Conservation (phyloP, 2,797 vertebrate species). For the Gymnodraco acuticeps region DNA sequence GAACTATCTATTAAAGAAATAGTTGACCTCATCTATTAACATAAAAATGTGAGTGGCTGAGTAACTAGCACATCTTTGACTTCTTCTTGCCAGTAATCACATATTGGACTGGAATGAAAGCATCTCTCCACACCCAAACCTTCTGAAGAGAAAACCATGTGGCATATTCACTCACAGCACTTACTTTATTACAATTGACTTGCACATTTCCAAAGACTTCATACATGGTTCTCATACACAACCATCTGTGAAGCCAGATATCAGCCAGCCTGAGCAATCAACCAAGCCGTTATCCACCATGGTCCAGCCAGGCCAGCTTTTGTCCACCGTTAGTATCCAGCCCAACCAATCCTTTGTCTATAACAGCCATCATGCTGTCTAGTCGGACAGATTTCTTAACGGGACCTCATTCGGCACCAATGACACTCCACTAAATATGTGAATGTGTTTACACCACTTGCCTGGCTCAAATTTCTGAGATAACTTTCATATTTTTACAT, state of each 20-base stretch:
- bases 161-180: not conserved
- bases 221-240: constrained; percentile 3
- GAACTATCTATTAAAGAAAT: not conserved
- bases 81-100: not conserved
- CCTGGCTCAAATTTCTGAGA: not conserved
- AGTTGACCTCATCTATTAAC: not conserved
- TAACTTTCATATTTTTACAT: not conserved
- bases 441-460: not conserved
- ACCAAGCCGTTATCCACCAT: not conserved
- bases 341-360: not conserved
- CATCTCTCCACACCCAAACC: not conserved
- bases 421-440: not conserved
- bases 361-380: not conserved
- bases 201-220: constrained; percentile 13
- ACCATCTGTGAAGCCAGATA: constrained; percentile 32
- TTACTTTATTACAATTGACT: constrained; percentile 16
- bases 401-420: not conserved
- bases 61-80: not conserved
- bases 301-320: not conserved
- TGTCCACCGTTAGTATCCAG: not conserved
- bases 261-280: not conserved
- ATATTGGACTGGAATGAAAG: not conserved
- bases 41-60: not conserved
- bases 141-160: constrained; percentile 2
- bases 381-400: not conserved